phyloP scores from a whole-genome alignment of 1,140 invertebrate genomes.

The Melanaphis sacchari region DNA sequence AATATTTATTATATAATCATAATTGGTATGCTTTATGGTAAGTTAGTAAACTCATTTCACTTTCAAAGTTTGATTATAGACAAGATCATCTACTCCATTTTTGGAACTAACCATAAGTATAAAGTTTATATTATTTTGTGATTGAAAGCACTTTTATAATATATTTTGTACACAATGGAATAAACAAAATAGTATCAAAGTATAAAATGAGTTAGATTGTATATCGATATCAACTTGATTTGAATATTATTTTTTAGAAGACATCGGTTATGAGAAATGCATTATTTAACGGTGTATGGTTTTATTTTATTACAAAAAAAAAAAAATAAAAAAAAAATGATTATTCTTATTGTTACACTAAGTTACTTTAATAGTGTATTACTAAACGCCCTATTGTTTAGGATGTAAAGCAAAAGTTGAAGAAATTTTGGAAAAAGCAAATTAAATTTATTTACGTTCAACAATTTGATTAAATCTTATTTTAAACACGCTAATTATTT shows the following conservation, averaged over 20 bases:
- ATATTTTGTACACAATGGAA: neutral
- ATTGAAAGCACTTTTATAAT: conserved; percentile 38
- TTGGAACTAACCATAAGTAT: neutral
- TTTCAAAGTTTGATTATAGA: neutral
- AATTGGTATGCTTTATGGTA: neutral
- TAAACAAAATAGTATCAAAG: conserved; percentile 48
- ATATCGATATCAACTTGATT: conserved; percentile 23
- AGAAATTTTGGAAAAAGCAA: conserved; percentile 31
- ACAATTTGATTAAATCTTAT: conserved; percentile 38
- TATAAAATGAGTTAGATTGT: conserved; percentile 50
- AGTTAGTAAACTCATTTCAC: neutral
- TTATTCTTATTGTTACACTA: neutral
- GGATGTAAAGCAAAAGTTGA: conserved; percentile 23
- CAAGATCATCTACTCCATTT: neutral
- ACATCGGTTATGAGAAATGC: conserved; percentile 47
- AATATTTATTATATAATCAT: conserved; percentile 25
- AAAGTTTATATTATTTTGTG: conserved; percentile 20
- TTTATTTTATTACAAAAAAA: conserved; percentile 13
- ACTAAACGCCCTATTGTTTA: conserved; percentile 31
- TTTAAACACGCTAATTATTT: conserved; percentile 46
- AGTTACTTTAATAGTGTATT: conserved; percentile 20
- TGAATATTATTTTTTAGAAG: conserved; percentile 42
- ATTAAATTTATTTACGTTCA: conserved; percentile 21
- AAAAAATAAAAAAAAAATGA: conserved; percentile 20
- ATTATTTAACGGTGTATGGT: conserved; percentile 33